Evolutionary conservation across 2,797 vertebrate species (phyloP), one percentile per base, ranked within the genome.

Genomic region (Adelosebastes latens): DNA sequence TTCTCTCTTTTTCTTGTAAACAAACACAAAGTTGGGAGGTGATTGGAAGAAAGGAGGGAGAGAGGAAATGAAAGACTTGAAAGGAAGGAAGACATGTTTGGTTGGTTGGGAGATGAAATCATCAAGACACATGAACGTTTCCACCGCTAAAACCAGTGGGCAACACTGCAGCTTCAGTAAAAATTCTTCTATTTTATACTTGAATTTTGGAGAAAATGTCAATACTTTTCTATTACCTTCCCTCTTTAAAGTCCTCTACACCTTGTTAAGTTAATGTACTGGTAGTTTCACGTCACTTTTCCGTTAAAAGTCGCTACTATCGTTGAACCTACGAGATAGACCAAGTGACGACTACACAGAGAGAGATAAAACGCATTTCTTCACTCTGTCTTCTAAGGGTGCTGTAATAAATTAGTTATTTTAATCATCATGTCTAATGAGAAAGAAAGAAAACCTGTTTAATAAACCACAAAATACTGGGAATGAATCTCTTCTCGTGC

Each of bases 101-200:
- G 22, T 65, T 29, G 24, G 24, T 25, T 24, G 46, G 11, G 24
- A 56, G 65, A 36, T 74, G 6, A 77, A 82, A 72, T 87, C 61
- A 82, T 74, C 46, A 24, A 36, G 31, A 73, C 36, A 22, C 2
- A 8, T 36, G 56, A 73, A 14, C 0, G 13, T 22, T 67, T 22
- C 16, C 39, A 39, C 52, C 11, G 14, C 32, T 32, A 68, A 69
- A 68, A 69, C 3, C 8, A 39, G 53, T 20, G 60, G 64, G 3
- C 60, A 65, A 24, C 29, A 24, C 12, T 11, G 32, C 27, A 22
- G 18, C 49, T 58, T 27, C 53, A 29, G 22, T 31, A 16, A 11
- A 39, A 20, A n/a, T n/a, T 14, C 11, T 6, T 66, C 25, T 4
- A 46, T 58, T 46, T 24, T 9, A 20, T 9, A 25, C n/a, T 67